Evolutionary conservation across 2,113 vertebrate species (phyloP).

Genomic region (Zosterops lateralis): DNA sequence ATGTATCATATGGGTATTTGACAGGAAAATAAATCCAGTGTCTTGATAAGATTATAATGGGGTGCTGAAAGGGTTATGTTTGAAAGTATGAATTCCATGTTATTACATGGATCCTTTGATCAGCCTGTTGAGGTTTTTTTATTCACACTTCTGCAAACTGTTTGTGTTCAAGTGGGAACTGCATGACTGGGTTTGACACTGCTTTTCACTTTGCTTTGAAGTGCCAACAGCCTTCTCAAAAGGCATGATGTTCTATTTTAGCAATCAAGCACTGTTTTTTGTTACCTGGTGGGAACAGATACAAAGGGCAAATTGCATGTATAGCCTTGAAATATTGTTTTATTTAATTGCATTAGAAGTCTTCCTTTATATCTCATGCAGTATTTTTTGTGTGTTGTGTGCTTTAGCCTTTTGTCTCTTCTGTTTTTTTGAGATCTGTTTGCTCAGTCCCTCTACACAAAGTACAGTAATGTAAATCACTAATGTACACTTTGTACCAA

Average conservation of each 20-base stretch:
- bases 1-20: neutral
- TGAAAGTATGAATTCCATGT: neutral
- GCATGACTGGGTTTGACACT: neutral
- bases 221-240: neutral
- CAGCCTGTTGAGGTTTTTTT: neutral
- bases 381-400: neutral
- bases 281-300: neutral
- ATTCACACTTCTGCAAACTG: neutral
- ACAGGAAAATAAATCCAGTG: neutral
- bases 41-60: neutral
- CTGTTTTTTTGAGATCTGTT: neutral
- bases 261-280: neutral
- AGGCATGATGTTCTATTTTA: neutral
- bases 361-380: neutral
- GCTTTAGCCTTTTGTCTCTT: neutral
- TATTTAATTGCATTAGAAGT: neutral
- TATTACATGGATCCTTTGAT: constrained; percentile 16
- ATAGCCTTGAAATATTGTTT: neutral
- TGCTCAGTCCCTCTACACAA: neutral
- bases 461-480: neutral
- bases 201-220: constrained; percentile 28
- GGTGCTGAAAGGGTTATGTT: neutral
- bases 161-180: neutral
- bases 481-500: neutral
- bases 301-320: neutral